Evolutionary conservation across 37 sponge, comb jelly and placozoan genomes (phyloP), one percentile per base, ranked within the genome.

Genomic region (Geodia barretti): DNA sequence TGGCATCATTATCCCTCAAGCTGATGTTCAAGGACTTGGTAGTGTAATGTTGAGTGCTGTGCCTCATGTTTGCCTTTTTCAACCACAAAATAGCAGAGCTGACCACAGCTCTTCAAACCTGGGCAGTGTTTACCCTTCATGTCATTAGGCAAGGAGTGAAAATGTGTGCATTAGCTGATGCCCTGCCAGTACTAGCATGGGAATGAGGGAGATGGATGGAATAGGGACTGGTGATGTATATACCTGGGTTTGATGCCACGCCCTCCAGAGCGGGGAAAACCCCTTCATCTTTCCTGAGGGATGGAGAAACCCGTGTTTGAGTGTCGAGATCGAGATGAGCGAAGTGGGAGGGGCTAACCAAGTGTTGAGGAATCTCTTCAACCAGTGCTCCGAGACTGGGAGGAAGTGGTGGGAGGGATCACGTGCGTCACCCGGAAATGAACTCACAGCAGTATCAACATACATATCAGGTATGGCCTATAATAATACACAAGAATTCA

Each of bases 281-380:
- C 32, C 74, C 74, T 19, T 39, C 58, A 28, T 73, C 74, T 43
- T 58, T 14, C 74, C 74, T 73, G 74, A 21, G 7, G 66, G 20
- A 34, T 70, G 70, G 24, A 30, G 37, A 47, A 17, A 47, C 7
- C 54, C 54, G 7, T 70, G 38, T 70, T 17, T 34, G 20, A 14
- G 38, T 70, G 38, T 70, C 7, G 25, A 24, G 8, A 7, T 65
- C 7, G 17, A 7, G 20, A 29, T n/a, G 66, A n/a, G 26, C 66
- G 25, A 25, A 65, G 25, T 7, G 26, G 8, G 26, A 65, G 26
- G 25, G 30, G 40, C 82, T 80, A 28, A 81, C 81, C 81, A 81
- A 3, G 62, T 76, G 64, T 66, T 60, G 67, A 82, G 70, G 1
- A 62, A 70, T 21, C 32, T 75, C 82, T 81, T 87, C 75, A 61